Conservation (phyloP, 2,113 vertebrate species). For the Corythornis vintsioides region DNA sequence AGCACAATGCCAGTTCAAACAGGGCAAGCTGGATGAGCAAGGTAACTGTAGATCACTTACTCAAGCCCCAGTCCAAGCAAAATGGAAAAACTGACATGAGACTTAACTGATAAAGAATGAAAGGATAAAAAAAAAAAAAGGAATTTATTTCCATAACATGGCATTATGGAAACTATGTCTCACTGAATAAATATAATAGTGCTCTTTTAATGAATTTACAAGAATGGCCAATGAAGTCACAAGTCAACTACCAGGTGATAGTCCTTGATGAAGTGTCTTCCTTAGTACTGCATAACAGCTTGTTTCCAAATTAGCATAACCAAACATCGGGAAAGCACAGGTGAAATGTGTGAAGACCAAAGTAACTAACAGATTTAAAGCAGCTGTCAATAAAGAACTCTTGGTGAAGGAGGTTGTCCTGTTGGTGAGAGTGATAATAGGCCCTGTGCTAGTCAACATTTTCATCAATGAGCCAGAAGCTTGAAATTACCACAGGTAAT, state of each 20-base stretch:
- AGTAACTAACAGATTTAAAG: conserved; percentile 37
- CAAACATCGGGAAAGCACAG: conserved; percentile 9
- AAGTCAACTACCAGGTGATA: background rate
- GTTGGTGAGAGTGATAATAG: background rate
- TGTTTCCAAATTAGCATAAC: conserved; percentile 18
- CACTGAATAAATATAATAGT: background rate
- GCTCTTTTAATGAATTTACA: background rate
- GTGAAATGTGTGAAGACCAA: conserved; percentile 24
- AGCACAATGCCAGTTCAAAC: conserved; percentile 17
- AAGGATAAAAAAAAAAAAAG: background rate
- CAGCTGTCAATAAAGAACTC: conserved; percentile 17
- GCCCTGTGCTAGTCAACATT: background rate
- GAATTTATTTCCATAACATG: background rate
- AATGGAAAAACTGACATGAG: conserved; percentile 51
- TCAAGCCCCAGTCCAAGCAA: background rate
- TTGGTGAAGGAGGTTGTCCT: background rate
- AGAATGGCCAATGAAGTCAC: background rate
- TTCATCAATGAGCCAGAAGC: background rate
- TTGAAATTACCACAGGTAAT: background rate
- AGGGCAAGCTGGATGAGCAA: conserved; percentile 53
- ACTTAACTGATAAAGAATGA: conserved; percentile 15
- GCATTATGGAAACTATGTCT: conserved; percentile 32
- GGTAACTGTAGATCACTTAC: conserved; percentile 24
- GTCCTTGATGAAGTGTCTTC: background rate
- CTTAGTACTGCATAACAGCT: background rate